Evolutionary conservation across 2,113 vertebrate species (phyloP).

Genomic region (Atlantisia rogersi): DNA sequence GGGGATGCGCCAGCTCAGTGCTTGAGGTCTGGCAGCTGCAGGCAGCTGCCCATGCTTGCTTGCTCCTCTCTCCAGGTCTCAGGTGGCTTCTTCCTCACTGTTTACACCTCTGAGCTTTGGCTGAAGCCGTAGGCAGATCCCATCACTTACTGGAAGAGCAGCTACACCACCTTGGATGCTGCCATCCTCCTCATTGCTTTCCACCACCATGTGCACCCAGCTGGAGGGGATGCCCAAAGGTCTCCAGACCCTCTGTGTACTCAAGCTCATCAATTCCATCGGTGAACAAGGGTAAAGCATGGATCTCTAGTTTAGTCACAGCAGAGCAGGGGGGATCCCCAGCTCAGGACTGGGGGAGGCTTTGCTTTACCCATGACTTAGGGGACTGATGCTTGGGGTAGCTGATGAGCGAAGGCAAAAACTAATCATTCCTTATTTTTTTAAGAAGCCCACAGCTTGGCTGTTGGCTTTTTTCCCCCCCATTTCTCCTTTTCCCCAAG

Average conservation of each 20-base stretch:
- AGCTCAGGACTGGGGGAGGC: not conserved
- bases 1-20: not conserved
- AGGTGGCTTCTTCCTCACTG: conserved; percentile 30
- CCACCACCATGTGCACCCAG: not conserved
- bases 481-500: not conserved
- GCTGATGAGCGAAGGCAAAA: not conserved
- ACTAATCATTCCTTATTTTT: not conserved
- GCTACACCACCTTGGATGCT: conserved; percentile 19
- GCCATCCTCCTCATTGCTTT: not conserved
- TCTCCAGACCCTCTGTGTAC: conserved; percentile 8
- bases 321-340: not conserved
- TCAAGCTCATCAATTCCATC: conserved; percentile 45
- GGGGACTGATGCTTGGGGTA: not conserved
- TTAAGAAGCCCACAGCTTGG: not conserved
- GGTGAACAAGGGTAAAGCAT: not conserved
- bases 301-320: fast-evolving
- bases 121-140: conserved; percentile 20
- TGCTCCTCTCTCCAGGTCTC: conserved; percentile 25
- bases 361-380: not conserved
- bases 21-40: not conserved
- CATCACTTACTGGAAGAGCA: not conserved
- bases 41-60: not conserved
- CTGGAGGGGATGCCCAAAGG: not conserved
- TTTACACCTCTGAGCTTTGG: conserved; percentile 32
- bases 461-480: not conserved